Conservation (phyloP, 1,140 invertebrate species). For the Muscidifurax raptorellus region DNA sequence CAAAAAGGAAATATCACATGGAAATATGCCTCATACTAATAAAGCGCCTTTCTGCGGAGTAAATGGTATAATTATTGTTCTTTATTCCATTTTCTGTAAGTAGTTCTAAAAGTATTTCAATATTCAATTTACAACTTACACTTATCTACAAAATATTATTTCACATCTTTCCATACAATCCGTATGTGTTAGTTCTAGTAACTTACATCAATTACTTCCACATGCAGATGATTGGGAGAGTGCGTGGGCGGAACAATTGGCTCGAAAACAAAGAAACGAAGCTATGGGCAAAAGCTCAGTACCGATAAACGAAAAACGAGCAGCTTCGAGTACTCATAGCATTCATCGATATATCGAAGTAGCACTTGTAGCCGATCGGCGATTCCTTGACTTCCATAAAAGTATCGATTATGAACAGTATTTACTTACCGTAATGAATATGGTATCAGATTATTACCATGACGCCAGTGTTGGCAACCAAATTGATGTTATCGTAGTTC, state of each 20-base stretch:
- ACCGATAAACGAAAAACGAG: conserved; percentile 51
- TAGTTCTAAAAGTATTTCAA: too few relatives aligned
- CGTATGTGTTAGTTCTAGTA: too few relatives aligned
- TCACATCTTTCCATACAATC: not conserved
- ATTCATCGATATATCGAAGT: conserved; percentile 79
- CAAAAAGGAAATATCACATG: conserved; percentile 60
- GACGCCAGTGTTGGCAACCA: conserved; percentile 81
- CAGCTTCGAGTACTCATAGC: conserved; percentile 61
- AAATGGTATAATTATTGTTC: conserved; percentile 53
- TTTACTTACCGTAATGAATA: conserved; percentile 84
- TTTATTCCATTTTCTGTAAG: not conserved
- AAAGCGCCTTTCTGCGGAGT: conserved; percentile 56
- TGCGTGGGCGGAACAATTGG: conserved; percentile 66
- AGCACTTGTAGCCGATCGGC: conserved; percentile 80
- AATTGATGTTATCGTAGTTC: conserved; percentile 81
- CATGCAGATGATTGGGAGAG: conserved; percentile 68
- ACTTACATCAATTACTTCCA: not conserved
- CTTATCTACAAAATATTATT: not conserved
- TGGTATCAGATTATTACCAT: conserved; percentile 82
- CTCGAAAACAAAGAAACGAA: conserved; percentile 55
- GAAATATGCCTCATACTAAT: conserved; percentile 50
- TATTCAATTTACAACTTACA: not conserved
- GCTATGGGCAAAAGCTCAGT: not conserved
- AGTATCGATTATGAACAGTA: conserved; percentile 80
- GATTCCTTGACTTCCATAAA: conserved; percentile 81